These are phyloP conservation scores for Formicarius rufipectus DNA, from an alignment of 2,113 vertebrate species.

Conservation along the genomic window DNA sequence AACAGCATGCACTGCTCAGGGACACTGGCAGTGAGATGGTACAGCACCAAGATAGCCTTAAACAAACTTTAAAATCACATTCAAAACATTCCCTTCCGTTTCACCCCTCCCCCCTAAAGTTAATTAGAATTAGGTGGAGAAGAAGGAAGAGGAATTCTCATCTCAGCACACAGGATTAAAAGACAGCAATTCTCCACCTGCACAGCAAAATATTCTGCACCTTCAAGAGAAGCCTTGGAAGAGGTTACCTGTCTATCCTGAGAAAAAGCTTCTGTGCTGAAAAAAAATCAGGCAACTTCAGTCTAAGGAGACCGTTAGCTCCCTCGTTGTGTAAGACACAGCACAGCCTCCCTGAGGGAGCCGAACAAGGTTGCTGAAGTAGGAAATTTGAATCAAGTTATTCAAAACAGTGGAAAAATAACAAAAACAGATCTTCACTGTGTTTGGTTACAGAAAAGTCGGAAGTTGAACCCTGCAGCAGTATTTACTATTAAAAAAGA, in stretches of 20 bases:
- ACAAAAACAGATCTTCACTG: not conserved
- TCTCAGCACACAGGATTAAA: not conserved
- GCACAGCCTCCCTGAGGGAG: not conserved
- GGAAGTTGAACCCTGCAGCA: not conserved
- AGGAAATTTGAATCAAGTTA: not conserved
- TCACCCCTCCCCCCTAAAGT: fast-evolving
- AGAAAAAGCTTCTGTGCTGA: not conserved
- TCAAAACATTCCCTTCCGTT: not conserved
- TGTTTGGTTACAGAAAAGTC: not conserved
- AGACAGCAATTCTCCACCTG: not conserved
- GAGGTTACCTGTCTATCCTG: not conserved
- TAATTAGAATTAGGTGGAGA: not conserved
- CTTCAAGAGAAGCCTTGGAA: not conserved
- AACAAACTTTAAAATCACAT: fast-evolving
- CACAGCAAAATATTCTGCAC: not conserved
- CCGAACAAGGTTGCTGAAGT: not conserved
- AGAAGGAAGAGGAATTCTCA: not conserved
- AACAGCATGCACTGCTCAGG: not conserved
- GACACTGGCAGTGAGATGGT: fast-evolving
- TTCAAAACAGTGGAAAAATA: slow-evolving; percentile 9
- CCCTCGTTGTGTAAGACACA: not conserved
- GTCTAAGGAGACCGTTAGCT: not conserved
- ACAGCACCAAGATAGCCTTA: not conserved
- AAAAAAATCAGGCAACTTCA: not conserved
- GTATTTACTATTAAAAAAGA: not conserved